phyloP scores from a whole-genome alignment of 2,888 invertebrate genomes.

The Macaria liturata region DNA sequence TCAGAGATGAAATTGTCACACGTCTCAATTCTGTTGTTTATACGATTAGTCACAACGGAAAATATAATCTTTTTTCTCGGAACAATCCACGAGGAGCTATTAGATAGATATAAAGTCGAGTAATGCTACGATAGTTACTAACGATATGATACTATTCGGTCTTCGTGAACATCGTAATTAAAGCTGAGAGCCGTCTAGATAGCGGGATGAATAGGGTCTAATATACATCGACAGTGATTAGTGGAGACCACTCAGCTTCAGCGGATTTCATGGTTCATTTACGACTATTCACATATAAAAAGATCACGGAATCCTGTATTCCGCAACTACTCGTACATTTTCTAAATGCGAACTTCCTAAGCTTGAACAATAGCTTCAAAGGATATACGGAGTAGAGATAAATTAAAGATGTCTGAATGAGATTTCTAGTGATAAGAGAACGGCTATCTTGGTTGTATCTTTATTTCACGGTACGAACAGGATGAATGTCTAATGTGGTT shows the following conservation, averaged over 20 bases:
- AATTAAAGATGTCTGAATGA: constrained; percentile 1
- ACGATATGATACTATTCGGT: background rate
- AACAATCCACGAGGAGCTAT: too few relatives aligned
- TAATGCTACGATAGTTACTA: too few relatives aligned
- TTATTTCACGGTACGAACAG: too few relatives aligned
- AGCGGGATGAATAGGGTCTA: constrained; percentile 10
- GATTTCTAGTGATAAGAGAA: constrained; percentile 9
- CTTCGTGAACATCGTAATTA: background rate
- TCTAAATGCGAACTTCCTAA: constrained; percentile 25
- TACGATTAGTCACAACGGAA: too few relatives aligned
- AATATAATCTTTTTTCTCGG: too few relatives aligned
- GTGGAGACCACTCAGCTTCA: constrained; percentile 2
- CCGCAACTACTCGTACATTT: constrained; percentile 39
- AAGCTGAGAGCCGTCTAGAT: background rate
- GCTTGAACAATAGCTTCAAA: constrained; percentile 49
- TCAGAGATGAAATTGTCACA: too few relatives aligned
- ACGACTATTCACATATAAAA: constrained; percentile 5
- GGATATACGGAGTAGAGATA: constrained; percentile 26
- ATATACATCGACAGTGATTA: constrained; percentile 6
- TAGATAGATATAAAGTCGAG: too few relatives aligned
- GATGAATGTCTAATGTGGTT: background rate
- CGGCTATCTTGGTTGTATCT: too few relatives aligned
- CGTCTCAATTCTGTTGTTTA: too few relatives aligned
- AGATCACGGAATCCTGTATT: constrained; percentile 35
- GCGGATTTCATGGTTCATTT: constrained; percentile 3